Conservation (phyloP, 2,113 vertebrate species). For the Nothobranchius furzeri region DNA sequence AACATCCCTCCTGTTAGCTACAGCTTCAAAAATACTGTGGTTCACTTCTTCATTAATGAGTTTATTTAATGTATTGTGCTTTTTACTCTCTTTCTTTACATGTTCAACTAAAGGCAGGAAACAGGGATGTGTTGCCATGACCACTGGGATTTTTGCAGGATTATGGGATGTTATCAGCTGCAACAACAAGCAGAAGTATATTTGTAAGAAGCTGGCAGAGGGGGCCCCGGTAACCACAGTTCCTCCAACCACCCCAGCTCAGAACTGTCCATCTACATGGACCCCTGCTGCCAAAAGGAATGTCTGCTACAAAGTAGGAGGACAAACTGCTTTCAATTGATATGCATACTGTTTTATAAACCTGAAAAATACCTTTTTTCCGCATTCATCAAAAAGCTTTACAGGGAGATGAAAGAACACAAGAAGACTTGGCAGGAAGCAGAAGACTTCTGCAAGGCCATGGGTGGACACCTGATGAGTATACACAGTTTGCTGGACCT, state of each 20-base stretch:
- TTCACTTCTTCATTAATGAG: neutral
- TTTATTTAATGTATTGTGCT: neutral
- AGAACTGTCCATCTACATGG: conserved; percentile 85
- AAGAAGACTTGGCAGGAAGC: conserved; percentile 90
- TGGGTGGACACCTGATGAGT: conserved; percentile 88
- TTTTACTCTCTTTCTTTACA: neutral
- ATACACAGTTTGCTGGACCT: conserved; percentile 58
- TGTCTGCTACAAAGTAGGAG: conserved; percentile 85
- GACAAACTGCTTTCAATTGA: neutral
- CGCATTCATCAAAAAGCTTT: conserved; percentile 52
- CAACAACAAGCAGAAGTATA: conserved; percentile 86
- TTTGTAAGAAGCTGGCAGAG: conserved; percentile 88
- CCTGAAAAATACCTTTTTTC: neutral
- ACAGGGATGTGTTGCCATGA: conserved; percentile 90
- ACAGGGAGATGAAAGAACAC: neutral
- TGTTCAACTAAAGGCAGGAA: conserved; percentile 81
- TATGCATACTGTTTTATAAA: neutral
- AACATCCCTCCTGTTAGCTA: neutral
- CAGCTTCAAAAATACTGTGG: neutral
- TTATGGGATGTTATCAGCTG: conserved; percentile 92
- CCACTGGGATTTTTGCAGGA: conserved; percentile 87
- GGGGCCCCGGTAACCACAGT: conserved; percentile 81
- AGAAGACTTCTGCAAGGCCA: conserved; percentile 80
- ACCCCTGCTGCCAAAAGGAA: conserved; percentile 52
- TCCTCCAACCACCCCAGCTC: conserved; percentile 83